These are phyloP conservation scores for Deroplatys truncata DNA, from an alignment of 2,888 invertebrate genomes.

Conservation along the genomic window DNA sequence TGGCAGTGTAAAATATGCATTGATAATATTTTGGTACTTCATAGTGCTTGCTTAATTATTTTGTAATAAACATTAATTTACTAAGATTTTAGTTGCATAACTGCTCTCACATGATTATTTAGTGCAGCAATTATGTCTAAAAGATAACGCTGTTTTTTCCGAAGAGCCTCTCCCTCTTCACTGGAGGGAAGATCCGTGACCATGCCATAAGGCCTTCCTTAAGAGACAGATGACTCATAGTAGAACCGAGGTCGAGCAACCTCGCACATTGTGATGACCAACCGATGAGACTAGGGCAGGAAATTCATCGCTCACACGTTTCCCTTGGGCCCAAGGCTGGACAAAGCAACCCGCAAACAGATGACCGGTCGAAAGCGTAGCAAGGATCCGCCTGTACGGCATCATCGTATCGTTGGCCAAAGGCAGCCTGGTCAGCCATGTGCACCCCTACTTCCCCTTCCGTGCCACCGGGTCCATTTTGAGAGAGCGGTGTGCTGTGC, in stretches of 20 bases:
- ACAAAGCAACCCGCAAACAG: constrained; percentile 12
- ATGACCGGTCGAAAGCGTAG: constrained; percentile 17
- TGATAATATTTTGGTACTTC: not conserved
- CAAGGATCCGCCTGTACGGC: constrained; percentile 22
- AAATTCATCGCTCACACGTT: constrained; percentile 24
- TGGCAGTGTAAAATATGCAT: not conserved
- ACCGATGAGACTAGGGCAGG: constrained; percentile 29
- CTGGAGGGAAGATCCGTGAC: constrained; percentile 41
- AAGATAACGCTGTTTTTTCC: constrained; percentile 43
- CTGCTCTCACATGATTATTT: constrained; percentile 18
- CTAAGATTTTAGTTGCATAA: not conserved
- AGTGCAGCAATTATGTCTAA: constrained; percentile 23
- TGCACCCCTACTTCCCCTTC: constrained; percentile 20
- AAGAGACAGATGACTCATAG: constrained; percentile 33
- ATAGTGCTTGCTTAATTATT: not conserved
- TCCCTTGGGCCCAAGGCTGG: constrained; percentile 25
- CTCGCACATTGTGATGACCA: constrained; percentile 28
- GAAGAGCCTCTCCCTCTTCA: constrained; percentile 48
- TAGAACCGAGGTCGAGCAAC: constrained; percentile 27
- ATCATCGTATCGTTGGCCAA: constrained; percentile 20
- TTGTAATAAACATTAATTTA: not conserved
- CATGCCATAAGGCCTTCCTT: constrained; percentile 42
- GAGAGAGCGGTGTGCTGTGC: constrained; percentile 18
- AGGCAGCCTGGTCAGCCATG: constrained; percentile 23
- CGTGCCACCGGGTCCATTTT: constrained; percentile 17